Base-by-base conservation (phyloP, 2,113 vertebrate species). In the Cephalopterus ornatus region DNA sequence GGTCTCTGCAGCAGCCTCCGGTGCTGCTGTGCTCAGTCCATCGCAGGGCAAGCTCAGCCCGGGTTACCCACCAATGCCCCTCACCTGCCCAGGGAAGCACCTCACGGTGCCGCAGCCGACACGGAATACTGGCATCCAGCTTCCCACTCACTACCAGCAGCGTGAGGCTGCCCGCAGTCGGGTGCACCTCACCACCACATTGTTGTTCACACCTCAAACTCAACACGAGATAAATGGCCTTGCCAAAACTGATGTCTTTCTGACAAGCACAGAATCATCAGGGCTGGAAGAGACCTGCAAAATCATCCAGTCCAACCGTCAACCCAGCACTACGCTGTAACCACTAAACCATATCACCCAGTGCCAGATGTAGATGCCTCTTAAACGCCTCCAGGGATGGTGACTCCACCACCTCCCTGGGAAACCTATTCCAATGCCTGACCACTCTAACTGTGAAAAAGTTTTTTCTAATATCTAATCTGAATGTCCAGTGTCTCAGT, bases 111-210 rank as follows among this genome's bases (percentile, higher is more conserved):
- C 28, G 30, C 3, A 8, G 39, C n/a, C 2, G 9, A 5, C 14
- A 1, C 11, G 1, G 12, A 7, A 46, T 14, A 32, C 17, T 6
- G 9, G 21, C 18, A 6, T 7, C 27, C 24, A 17, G 0, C 30
- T 27, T 24, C 28, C 41, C 19, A 41, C n/a, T 33, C 0, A 3
- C 6, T 12, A 1, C 19, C 2, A 1, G 3, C 6, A 4, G 8
- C 22, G 0, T 2, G 8, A 4, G 21, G 2, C 23, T 4, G 10
- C 9, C 14, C 8, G 0, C n/a, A 4, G 17, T 4, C 1, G 1
- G 11, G 15, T 28, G 42, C 30, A 1, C 18, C 5, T 37, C 27
- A 0, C 14, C 8, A 6, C 14, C 11, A 1, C 15, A 1, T 26
- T 11, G 0, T 21, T n/a, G 3, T 7, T 70, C 27, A 3, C n/a